phyloP scores from a whole-genome alignment of 2,113 vertebrate genomes.

The Picathartes gymnocephalus region DNA sequence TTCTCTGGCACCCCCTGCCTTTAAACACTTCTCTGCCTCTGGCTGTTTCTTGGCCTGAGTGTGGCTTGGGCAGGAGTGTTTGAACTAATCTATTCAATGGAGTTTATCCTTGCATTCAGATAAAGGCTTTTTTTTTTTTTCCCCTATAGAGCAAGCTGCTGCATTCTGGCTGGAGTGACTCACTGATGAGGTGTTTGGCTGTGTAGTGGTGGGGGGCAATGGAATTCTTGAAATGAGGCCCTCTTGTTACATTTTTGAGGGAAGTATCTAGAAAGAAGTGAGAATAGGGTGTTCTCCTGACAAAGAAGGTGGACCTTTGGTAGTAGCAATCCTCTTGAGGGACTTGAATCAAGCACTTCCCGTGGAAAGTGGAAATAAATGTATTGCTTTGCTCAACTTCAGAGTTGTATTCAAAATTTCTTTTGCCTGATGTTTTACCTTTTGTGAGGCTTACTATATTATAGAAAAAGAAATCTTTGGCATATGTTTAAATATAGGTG shows the following conservation, averaged over 20 bases:
- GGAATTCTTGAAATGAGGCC: background rate
- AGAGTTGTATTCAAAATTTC: background rate
- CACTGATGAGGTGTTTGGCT: background rate
- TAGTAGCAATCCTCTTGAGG: background rate
- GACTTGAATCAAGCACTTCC: background rate
- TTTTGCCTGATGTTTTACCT: background rate
- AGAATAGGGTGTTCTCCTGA: background rate
- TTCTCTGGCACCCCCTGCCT: background rate
- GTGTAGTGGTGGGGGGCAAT: background rate
- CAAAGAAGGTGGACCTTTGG: background rate
- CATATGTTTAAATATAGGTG: background rate
- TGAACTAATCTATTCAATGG: background rate
- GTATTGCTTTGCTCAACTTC: background rate
- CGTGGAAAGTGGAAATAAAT: background rate
- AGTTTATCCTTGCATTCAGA: background rate
- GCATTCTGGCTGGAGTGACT: background rate
- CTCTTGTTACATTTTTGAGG: background rate
- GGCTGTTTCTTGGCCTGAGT: background rate
- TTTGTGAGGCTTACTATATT: background rate
- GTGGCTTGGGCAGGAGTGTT: background rate
- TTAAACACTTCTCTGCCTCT: background rate
- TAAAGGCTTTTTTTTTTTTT: background rate
- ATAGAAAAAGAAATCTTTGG: background rate
- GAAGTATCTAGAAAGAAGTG: background rate
- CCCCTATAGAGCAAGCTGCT: background rate